Evolutionary conservation across 2,888 invertebrate species (phyloP).

Genomic region (Heliconius charithonia): DNA sequence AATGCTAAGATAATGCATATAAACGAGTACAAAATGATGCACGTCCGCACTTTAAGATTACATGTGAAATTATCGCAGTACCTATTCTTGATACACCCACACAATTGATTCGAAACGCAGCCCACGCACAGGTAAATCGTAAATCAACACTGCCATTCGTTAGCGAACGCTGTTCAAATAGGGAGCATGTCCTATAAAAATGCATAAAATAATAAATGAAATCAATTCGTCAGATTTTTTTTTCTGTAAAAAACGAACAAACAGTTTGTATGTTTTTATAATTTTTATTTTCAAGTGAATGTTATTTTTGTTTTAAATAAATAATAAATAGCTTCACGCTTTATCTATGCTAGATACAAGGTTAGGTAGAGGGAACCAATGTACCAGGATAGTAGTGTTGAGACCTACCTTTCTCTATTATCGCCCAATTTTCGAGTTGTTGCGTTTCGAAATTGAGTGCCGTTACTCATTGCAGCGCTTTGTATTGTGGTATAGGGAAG

Average conservation of each 20-base stretch:
- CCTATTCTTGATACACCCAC: conserved; percentile 55
- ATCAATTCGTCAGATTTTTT: conserved; percentile 28
- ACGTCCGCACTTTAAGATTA: conserved; percentile 50
- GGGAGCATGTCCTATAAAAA: conserved; percentile 75
- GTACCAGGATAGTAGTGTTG: background rate
- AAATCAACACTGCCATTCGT: conserved; percentile 74
- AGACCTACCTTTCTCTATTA: too few species aligned
- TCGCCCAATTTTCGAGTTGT: too few species aligned
- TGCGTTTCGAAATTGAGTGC: too few species aligned
- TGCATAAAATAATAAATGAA: conserved; percentile 55
- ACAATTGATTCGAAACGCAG: conserved; percentile 65
- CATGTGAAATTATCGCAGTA: conserved; percentile 51
- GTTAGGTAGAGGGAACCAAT: background rate
- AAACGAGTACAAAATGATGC: conserved; percentile 34
- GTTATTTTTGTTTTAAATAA: background rate
- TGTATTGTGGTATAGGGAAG: too few species aligned
- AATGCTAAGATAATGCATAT: conserved; percentile 39
- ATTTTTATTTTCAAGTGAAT: background rate
- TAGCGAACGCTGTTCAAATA: conserved; percentile 77
- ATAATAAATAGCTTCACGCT: background rate
- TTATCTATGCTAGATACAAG: background rate
- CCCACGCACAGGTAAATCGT: conserved; percentile 64
- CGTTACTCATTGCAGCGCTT: too few species aligned
- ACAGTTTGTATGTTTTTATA: background rate
- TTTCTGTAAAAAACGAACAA: background rate